Percentiles rank a stretch among this genome's conserved stretches.
Conservation (phyloP, 1,140 invertebrate genomes). For the Holotrichia oblita region DNA sequence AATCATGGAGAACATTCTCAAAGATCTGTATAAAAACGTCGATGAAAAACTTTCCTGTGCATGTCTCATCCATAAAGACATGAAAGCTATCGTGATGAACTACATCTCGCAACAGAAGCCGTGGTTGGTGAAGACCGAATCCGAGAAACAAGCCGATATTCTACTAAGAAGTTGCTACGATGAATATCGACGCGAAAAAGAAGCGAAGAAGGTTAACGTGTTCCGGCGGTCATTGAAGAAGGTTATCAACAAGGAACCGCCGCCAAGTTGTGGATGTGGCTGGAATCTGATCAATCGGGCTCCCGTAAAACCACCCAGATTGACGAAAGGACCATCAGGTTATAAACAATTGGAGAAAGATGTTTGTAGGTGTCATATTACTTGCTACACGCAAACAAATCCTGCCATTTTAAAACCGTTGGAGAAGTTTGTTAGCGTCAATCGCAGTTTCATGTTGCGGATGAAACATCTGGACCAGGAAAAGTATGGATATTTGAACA, state of each 20-base stretch:
- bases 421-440: neutral
- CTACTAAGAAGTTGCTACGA: neutral
- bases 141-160: neutral
- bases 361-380: neutral
- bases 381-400: neutral
- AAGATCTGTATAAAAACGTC: neutral
- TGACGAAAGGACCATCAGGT: neutral
- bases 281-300: neutral
- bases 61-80: neutral
- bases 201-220: neutral
- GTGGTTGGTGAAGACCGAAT: neutral
- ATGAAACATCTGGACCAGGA: conserved; percentile 25
- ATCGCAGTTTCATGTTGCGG: conserved; percentile 10
- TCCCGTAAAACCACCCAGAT: neutral
- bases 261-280: neutral
- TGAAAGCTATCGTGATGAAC: neutral
- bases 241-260: neutral
- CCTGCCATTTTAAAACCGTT: neutral
- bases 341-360: neutral
- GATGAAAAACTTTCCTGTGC: neutral
- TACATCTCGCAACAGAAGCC: neutral
- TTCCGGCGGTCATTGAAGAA: neutral
- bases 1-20: conserved; percentile 16
- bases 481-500: conserved; percentile 1
- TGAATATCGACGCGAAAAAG: neutral